A percentile compares a stretch with the other conserved stretches of the same genome.
These are phyloP conservation scores for Lycia hirtaria DNA, from an alignment of 2,888 invertebrate genomes.

Conservation along the genomic window DNA sequence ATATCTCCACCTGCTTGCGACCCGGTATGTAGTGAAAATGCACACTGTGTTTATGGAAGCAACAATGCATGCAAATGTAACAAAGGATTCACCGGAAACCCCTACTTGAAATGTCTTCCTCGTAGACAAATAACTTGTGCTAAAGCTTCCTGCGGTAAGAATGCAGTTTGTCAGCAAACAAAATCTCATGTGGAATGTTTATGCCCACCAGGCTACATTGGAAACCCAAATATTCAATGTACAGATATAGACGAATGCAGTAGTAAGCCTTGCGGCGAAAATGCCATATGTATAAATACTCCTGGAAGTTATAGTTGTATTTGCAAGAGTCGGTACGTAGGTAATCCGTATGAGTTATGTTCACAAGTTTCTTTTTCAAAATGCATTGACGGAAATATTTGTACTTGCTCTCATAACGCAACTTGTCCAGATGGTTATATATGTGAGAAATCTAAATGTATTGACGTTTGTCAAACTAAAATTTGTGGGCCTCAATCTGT, in stretches of 20 bases:
- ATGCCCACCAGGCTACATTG: slow-evolving; percentile 93
- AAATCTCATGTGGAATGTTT: slow-evolving; percentile 91
- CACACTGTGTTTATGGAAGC: slow-evolving; percentile 94
- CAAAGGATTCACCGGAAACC: slow-evolving; percentile 93
- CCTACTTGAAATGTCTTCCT: slow-evolving; percentile 92
- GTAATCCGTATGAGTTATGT: slow-evolving; percentile 95
- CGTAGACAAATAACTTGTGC: slow-evolving; percentile 90
- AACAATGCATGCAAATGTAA: slow-evolving; percentile 93
- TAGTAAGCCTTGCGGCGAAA: slow-evolving; percentile 91
- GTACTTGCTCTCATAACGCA: slow-evolving; percentile 89
- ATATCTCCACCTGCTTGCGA: slow-evolving; percentile 91
- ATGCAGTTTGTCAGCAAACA: slow-evolving; percentile 92
- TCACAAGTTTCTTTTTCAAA: slow-evolving; percentile 88
- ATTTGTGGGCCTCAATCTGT: slow-evolving; percentile 93
- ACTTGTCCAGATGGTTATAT: slow-evolving; percentile 91
- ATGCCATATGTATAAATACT: slow-evolving; percentile 96
- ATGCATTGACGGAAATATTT: slow-evolving; percentile 89
- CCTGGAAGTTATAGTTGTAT: slow-evolving; percentile 95
- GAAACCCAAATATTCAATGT: slow-evolving; percentile 95
- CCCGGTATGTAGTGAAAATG: slow-evolving; percentile 92
- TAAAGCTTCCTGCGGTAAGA: slow-evolving; percentile 89
- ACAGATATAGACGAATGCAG: slow-evolving; percentile 93
- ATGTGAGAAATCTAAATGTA: slow-evolving; percentile 90
- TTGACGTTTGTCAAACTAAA: slow-evolving; percentile 90
- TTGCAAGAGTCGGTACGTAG: slow-evolving; percentile 93